Percentiles rank a stretch among this genome's conserved stretches.
phyloP scores from a whole-genome alignment of 2,888 invertebrate genomes.

The Papilio protenor region DNA sequence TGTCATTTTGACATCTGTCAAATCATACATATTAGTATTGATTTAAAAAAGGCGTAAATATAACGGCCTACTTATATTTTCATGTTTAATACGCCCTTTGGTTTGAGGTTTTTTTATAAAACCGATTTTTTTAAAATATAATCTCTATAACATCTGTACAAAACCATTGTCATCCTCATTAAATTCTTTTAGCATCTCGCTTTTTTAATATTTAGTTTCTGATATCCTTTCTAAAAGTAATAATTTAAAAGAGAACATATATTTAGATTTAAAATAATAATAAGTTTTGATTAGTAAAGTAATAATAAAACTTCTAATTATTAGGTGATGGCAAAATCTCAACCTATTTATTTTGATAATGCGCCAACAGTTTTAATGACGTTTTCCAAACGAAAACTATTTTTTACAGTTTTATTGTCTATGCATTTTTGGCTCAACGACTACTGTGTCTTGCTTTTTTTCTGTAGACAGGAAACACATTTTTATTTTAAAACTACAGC shows the following conservation, averaged over 20 bases:
- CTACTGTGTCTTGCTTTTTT: background rate
- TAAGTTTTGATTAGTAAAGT: conserved; percentile 1
- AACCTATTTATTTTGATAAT: conserved; percentile 66
- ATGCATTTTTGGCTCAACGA: background rate
- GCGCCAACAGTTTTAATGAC: conserved; percentile 63
- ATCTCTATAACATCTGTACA: background rate
- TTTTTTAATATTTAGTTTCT: background rate
- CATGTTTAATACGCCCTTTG: background rate
- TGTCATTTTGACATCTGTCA: conserved; percentile 2
- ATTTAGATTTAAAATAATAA: conserved; percentile 10
- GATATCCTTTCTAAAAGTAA: background rate
- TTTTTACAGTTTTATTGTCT: conserved; percentile 12
- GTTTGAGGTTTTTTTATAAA: background rate
- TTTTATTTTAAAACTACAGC: no score
- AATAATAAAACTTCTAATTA: background rate
- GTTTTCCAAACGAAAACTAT: conserved; percentile 48
- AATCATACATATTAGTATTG: background rate
- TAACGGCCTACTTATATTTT: conserved; percentile 9
- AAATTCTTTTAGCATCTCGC: background rate
- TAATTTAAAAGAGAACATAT: background rate
- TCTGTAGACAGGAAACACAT: background rate
- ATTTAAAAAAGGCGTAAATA: background rate
- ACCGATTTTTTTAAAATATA: no score
- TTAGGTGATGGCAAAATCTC: conserved; percentile 13
- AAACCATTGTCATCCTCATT: background rate